Base-by-base conservation (phyloP, 2,888 invertebrate species). In the Dendrolimus houi region DNA sequence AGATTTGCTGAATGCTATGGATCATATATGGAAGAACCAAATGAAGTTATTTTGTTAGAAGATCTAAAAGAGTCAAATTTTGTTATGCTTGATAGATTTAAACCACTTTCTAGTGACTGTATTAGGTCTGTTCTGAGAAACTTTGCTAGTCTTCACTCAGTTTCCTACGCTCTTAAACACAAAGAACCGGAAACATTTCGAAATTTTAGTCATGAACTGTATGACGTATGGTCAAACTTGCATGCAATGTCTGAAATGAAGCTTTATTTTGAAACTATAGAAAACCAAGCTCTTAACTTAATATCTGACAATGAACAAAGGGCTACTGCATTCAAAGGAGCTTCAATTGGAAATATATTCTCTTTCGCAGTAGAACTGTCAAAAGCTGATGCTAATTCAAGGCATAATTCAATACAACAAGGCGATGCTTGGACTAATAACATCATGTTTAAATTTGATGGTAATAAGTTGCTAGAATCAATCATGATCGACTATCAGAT, bases 341-440 rank as follows among this genome's bases (percentile, higher is more conserved):
- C 62, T 8, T 9, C 47, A 12, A 52, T 67, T 8, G 40, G 8
- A 0, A 53, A 55, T 41, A 17, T 57, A 3, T 9, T 62, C 41
- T 29, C 10, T n/a, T 17, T 13, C 1, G 41, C 29, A 9, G 55
- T 52, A 1, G 64, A 64, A 56, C 9, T 73, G 6, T 58, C 69
- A 54, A 62, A 60, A 9, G 53, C 58, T 7, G 66, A 66, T 6
- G 63, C 53, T 41, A 58, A 65, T 7, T 57, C 68, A 7, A 72
- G 70, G 53, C 60, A 69, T 61, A 65, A 65, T 3, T 64, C 75
- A 0, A 68, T 79, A 29, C 65, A 62, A 41, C 78, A 79, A 57
- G 77, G 79, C 52, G 79, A 78, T 53, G 60, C 66, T 41, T 78
- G 78, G 78, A 72, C 68, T 1, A 79, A 77, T 52, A 79, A 79